Percentiles rank a stretch among this genome's conserved stretches.
phyloP scores from a whole-genome alignment of 1,140 invertebrate genomes.

The Tetragnatha versicolor region DNA sequence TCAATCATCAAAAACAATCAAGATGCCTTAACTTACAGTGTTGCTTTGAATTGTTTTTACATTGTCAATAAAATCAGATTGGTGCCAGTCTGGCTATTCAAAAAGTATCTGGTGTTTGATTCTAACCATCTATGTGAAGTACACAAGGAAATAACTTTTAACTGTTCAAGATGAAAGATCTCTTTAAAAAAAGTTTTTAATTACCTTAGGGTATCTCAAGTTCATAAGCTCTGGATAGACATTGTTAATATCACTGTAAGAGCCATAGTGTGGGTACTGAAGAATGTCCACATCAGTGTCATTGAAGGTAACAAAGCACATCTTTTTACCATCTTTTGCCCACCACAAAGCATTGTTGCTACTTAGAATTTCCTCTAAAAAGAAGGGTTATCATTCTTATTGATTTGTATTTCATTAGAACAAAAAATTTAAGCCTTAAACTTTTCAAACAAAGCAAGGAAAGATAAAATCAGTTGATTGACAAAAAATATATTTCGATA shows the following conservation, averaged over 20 bases:
- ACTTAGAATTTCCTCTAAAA: conserved; percentile 82
- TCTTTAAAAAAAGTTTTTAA: too few relatives aligned
- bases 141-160: too few relatives aligned
- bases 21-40: too few relatives aligned
- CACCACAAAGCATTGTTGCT: conserved; percentile 87
- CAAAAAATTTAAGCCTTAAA: background rate
- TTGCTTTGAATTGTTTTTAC: too few relatives aligned
- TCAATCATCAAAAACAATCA: too few relatives aligned
- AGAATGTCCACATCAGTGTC: conserved; percentile 83
- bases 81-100: too few relatives aligned
- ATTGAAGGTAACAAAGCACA: conserved; percentile 89
- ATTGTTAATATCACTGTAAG: conserved; percentile 63
- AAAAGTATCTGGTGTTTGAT: too few relatives aligned
- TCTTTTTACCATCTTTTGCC: conserved; percentile 81
- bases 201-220: conserved; percentile 85
- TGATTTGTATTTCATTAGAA: background rate
- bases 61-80: too few relatives aligned
- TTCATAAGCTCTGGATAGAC: conserved; percentile 83
- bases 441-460: background rate
- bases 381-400: background rate
- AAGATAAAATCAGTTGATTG: background rate
- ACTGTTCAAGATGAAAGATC: too few relatives aligned
- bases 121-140: too few relatives aligned
- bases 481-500: background rate
- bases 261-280: conserved; percentile 76